Evolutionary conservation across 2,888 invertebrate species (phyloP), one percentile per base, ranked within the genome.

Genomic region (Chironomus tentans): DNA sequence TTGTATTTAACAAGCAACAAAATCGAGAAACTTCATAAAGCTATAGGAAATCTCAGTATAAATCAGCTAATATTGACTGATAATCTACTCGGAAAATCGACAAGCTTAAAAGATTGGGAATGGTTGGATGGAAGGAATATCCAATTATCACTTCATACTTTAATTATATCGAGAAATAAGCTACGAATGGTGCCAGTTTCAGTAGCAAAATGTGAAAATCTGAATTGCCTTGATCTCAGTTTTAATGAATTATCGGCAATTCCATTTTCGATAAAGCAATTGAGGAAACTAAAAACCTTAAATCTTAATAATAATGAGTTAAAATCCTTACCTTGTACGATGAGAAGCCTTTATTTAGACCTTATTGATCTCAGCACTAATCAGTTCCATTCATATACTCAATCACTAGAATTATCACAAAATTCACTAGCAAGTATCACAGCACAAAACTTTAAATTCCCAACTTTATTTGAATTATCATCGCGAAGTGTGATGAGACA

Each of bases 1-100:
- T 84, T 94, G 70, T 88, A 93, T 84, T 82, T 94, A 77, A 89
- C 89, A 77, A 85, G 89, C 77, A 94, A 94, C 85, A 86, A 86
- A 77, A 87, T 94, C 71, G 88, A 87, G 77, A 87, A 85, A 80
- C 83, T 94, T 71, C 94, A 94, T 1, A 83, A 85, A 15, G 91
- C 91, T 81, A 82, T 94, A 78, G 91, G 90, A 79, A 83, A 85
- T 1, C 84, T 93, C 80, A 85, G 87, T 0, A 81, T 94, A 72
- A 84, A 83, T 77, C 89, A 90, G 80, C 81, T 94, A 10, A 85
- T 88, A 81, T 79, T 93, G 22, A 85, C 88, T 0, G 85, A 87
- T 77, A 94, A 94, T 83, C 82, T 83, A 68, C 83, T 94, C 46
- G 89, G 90, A 18, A 86, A 85, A 77, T 81, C 83, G 21, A 81